Evolutionary conservation across 1,140 invertebrate species (phyloP).

Genomic region (Carposina sasakii): DNA sequence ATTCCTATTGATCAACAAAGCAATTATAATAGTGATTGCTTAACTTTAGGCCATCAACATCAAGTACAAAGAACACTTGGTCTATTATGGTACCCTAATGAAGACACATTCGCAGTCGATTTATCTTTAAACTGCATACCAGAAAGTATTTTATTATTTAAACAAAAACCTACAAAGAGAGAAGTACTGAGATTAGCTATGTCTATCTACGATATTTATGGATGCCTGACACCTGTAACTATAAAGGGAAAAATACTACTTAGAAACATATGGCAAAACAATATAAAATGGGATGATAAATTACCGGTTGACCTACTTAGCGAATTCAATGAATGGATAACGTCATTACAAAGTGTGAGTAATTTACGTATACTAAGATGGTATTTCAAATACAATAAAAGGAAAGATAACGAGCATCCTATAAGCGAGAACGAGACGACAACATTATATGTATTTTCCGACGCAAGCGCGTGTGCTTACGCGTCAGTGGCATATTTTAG

Average conservation of each 20-base stretch:
- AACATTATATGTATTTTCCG: not conserved
- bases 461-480: not conserved
- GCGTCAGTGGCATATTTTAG: not conserved
- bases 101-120: conserved; percentile 8
- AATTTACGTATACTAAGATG: not conserved
- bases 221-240: conserved; percentile 3
- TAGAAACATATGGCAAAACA: not conserved
- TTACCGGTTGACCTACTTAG: not conserved
- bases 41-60: not conserved
- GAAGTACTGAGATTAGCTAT: conserved; percentile 1
- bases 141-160: not conserved
- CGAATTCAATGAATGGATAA: conserved; percentile 3
- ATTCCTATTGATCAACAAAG: not conserved
- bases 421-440: not conserved
- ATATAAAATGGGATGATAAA: conserved; percentile 1
- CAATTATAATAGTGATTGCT: not conserved
- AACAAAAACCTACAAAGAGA: conserved; percentile 6
- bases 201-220: conserved; percentile 12
- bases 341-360: not conserved
- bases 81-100: conserved; percentile 2
- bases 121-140: conserved; percentile 4
- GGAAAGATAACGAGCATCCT: not conserved
- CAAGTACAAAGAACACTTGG: conserved; percentile 5
- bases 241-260: conserved; percentile 8
- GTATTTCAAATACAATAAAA: not conserved